A percentile compares a stretch with the other conserved stretches of the same genome.
These are phyloP conservation scores for Agraylea sexmaculata DNA, from an alignment of 1,140 invertebrate species.

Conservation along the genomic window DNA sequence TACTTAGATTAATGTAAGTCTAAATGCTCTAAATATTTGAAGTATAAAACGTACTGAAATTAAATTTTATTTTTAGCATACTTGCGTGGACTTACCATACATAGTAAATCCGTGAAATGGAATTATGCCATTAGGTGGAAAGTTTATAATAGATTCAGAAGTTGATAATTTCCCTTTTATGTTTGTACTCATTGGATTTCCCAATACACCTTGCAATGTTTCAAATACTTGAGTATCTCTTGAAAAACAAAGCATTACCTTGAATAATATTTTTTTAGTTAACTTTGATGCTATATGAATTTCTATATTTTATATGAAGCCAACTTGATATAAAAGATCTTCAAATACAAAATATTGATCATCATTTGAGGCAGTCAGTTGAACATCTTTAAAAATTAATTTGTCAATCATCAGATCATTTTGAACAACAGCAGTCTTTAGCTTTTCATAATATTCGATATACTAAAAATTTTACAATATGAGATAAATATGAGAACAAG, in stretches of 20 bases:
- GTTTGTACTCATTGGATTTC: constrained; percentile 50
- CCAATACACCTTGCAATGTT: constrained; percentile 45
- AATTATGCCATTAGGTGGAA: constrained; percentile 88
- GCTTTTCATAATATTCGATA: constrained; percentile 63
- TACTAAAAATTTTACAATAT: no score
- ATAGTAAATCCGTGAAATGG: constrained; percentile 96
- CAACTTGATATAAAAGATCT: constrained; percentile 88
- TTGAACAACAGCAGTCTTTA: constrained; percentile 73
- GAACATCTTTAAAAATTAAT: constrained; percentile 90
- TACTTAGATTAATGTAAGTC: constrained; percentile 5
- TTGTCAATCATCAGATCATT: constrained; percentile 90
- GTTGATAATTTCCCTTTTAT: constrained; percentile 61
- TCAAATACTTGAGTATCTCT: constrained; percentile 71
- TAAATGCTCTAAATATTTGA: constrained; percentile 2
- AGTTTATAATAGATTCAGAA: constrained; percentile 58
- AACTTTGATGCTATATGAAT: no score
- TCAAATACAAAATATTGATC: constrained; percentile 98
- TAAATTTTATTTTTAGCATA: constrained; percentile 2
- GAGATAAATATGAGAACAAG: constrained; percentile 15
- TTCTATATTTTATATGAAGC: no score
- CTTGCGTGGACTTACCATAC: constrained; percentile 64
- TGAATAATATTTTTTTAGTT: no score
- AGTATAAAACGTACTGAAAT: not conserved
- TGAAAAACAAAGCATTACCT: constrained; percentile 89
- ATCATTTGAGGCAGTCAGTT: constrained; percentile 90